Evolutionary conservation across 1,140 invertebrate species (phyloP).

Genomic region (Lordiphosa collinella): DNA sequence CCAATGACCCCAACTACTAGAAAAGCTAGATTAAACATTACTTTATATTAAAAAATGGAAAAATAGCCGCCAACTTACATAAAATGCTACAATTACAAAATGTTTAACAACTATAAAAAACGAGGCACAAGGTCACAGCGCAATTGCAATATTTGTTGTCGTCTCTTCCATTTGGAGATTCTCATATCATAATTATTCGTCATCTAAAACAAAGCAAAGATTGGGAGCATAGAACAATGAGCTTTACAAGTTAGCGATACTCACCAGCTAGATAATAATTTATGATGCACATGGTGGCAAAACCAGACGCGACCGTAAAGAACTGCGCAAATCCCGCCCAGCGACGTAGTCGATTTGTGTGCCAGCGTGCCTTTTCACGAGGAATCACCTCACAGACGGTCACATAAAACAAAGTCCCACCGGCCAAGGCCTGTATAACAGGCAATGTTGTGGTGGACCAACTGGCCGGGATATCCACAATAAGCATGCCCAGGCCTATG

Average conservation of each 20-base stretch:
- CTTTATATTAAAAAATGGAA: background rate
- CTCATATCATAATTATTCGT: constrained; percentile 14
- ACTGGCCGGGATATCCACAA: constrained; percentile 80
- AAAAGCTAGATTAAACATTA: too few species aligned
- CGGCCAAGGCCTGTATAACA: constrained; percentile 88
- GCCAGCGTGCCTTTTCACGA: constrained; percentile 86
- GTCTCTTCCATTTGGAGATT: background rate
- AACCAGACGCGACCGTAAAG: constrained; percentile 82
- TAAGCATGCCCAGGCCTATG: constrained; percentile 83
- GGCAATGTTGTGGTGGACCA: constrained; percentile 81
- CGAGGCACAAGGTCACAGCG: constrained; percentile 24
- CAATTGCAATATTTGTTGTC: background rate
- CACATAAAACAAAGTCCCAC: constrained; percentile 94
- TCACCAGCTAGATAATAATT: constrained; percentile 80
- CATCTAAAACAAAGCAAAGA: constrained; percentile 30
- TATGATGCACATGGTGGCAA: constrained; percentile 82
- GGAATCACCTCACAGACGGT: constrained; percentile 95
- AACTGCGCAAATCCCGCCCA: constrained; percentile 84
- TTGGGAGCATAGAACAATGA: background rate
- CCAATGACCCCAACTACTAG: too few species aligned
- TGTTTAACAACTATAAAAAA: constrained; percentile 1
- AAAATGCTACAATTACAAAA: background rate
- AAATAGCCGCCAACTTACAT: constrained; percentile 20
- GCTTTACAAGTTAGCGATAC: constrained; percentile 4
- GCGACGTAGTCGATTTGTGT: constrained; percentile 80